Evolutionary conservation across 2,113 vertebrate species (phyloP).

Genomic region (Drymodes brunneopygia): DNA sequence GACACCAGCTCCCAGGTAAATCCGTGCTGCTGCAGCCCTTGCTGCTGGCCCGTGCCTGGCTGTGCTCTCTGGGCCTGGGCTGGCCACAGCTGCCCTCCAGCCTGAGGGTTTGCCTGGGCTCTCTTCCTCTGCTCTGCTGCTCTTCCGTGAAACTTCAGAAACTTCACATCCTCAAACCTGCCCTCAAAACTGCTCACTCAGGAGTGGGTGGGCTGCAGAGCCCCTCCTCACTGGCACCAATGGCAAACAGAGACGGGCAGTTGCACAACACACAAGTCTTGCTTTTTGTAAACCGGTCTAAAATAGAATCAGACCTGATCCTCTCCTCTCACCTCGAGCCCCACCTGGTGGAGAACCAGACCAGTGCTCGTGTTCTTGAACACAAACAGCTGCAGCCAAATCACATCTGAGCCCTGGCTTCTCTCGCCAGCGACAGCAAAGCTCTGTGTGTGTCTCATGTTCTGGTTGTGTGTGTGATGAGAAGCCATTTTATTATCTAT

Average conservation of each 20-base stretch:
- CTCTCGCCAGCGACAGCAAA: background rate
- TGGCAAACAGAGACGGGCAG: background rate
- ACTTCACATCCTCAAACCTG: background rate
- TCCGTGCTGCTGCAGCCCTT: background rate
- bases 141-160: background rate
- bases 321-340: background rate
- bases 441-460: background rate
- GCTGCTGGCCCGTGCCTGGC: background rate
- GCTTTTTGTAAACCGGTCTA: background rate
- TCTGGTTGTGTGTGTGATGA: background rate
- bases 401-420: background rate
- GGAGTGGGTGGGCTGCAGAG: background rate
- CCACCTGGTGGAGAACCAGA: background rate
- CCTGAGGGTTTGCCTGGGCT: background rate
- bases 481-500: conserved; percentile 40
- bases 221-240: background rate
- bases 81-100: background rate
- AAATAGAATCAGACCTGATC: background rate
- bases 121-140: background rate
- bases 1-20: background rate
- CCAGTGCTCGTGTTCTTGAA: background rate
- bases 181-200: background rate
- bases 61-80: background rate
- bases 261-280: background rate
- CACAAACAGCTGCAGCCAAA: background rate